phyloP scores from a whole-genome alignment of 2,888 invertebrate genomes.

The Synergus umbraculus region DNA sequence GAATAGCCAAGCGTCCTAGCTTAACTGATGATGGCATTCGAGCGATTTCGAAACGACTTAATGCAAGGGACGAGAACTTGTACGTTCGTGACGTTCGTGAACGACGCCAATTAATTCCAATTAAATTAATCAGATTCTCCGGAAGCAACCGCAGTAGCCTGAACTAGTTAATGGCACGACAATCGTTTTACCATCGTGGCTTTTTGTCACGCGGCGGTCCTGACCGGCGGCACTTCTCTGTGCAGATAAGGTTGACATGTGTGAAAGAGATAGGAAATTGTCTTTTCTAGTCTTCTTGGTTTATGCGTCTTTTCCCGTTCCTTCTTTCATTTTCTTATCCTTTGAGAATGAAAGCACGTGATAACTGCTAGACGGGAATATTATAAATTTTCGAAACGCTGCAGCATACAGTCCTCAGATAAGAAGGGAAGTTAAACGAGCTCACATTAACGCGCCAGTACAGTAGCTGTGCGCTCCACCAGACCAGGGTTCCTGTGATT shows the following conservation, averaged over 20 bases:
- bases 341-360: constrained; percentile 43
- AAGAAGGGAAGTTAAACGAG: constrained; percentile 67
- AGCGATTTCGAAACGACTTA: constrained; percentile 45
- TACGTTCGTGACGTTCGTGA: constrained; percentile 48
- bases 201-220: constrained; percentile 43
- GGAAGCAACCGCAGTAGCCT: constrained; percentile 49
- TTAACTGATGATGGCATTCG: constrained; percentile 27
- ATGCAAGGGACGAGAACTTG: constrained; percentile 42
- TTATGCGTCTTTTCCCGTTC: background rate
- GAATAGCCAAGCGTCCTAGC: constrained; percentile 22
- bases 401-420: constrained; percentile 57
- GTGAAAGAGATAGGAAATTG: constrained; percentile 55
- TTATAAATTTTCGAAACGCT: constrained; percentile 66
- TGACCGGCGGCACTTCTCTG: constrained; percentile 24
- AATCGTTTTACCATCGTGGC: constrained; percentile 20
- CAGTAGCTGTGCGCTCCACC: constrained; percentile 48
- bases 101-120: constrained; percentile 63
- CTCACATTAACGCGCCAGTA: constrained; percentile 64
- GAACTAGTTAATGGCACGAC: background rate
- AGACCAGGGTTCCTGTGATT: constrained; percentile 61
- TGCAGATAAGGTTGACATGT: background rate
- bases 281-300: constrained; percentile 30
- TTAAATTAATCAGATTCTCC: constrained; percentile 63
- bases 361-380: constrained; percentile 57
- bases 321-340: constrained; percentile 32